Conservation (phyloP, 2,888 invertebrate species). For the Leucozona laternaria region DNA sequence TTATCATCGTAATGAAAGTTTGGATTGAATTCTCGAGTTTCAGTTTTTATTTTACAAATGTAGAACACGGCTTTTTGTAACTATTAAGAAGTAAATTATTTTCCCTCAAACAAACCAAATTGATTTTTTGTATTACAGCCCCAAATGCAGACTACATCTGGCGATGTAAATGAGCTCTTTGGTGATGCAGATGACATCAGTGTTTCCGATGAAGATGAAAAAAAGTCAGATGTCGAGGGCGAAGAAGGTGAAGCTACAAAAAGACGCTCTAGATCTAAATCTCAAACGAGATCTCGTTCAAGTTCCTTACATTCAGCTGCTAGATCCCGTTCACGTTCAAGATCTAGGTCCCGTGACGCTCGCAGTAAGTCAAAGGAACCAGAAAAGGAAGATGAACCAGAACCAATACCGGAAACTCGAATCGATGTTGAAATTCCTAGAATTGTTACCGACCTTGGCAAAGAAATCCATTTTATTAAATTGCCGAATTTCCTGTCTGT, state of each 20-base stretch:
- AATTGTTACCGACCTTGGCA: slow-evolving; percentile 95
- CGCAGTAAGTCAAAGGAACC: slow-evolving; percentile 79
- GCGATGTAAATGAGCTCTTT: slow-evolving; percentile 91
- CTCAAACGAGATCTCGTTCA: slow-evolving; percentile 79
- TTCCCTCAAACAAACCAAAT: slow-evolving; percentile 79
- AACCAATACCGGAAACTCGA: slow-evolving; percentile 94
- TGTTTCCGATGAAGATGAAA: slow-evolving; percentile 90
- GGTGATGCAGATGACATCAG: slow-evolving; percentile 97
- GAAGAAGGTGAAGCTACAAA: slow-evolving; percentile 79
- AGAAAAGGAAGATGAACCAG: slow-evolving; percentile 87
- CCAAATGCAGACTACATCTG: slow-evolving; percentile 72
- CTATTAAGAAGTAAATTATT: too few relatives aligned
- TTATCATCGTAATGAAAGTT: too few relatives aligned
- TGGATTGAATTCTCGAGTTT: too few relatives aligned
- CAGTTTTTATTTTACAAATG: too few relatives aligned
- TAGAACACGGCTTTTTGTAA: too few relatives aligned
- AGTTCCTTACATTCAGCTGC: slow-evolving; percentile 80
- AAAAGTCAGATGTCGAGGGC: slow-evolving; percentile 79
- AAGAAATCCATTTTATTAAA: slow-evolving; percentile 97
- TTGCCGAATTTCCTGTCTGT: slow-evolving; percentile 99
- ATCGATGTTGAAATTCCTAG: slow-evolving; percentile 99
- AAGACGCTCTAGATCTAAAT: slow-evolving; percentile 78
- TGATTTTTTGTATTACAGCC: slow-evolving; percentile 72
- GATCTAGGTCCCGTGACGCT: slow-evolving; percentile 78
- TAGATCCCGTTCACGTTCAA: slow-evolving; percentile 80